These are phyloP conservation scores for Chaetura pelagica DNA, from an alignment of 2,113 vertebrate genomes.

Conservation along the genomic window DNA sequence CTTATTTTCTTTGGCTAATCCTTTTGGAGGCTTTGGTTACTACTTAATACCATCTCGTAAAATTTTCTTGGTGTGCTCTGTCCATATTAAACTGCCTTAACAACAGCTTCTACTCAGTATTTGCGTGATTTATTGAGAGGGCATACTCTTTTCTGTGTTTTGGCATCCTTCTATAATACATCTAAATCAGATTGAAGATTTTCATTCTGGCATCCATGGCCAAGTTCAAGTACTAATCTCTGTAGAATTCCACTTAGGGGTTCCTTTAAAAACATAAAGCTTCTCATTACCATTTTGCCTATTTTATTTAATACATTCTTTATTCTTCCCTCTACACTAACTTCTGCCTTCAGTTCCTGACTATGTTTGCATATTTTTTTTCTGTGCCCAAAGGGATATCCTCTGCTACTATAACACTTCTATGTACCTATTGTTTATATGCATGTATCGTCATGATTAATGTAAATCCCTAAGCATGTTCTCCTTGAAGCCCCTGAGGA, in stretches of 20 bases:
- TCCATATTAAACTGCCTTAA: slow-evolving; percentile 11
- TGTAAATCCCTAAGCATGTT: background rate
- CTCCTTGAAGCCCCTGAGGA: background rate
- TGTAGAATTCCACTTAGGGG: background rate
- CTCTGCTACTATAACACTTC: background rate
- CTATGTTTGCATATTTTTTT: background rate
- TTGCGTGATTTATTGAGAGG: slow-evolving; percentile 35
- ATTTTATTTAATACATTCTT: background rate
- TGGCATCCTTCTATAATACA: background rate
- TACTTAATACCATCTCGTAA: slow-evolving; percentile 13
- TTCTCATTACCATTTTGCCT: background rate
- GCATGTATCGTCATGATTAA: background rate
- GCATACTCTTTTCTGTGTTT: slow-evolving; percentile 40
- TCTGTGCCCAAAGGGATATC: background rate
- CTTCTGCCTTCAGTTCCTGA: background rate
- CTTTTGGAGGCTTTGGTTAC: slow-evolving; percentile 18
- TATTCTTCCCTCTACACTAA: background rate
- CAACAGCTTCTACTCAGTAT: slow-evolving; percentile 18
- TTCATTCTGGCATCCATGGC: background rate
- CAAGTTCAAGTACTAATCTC: slow-evolving; percentile 36
- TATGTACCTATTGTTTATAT: background rate
- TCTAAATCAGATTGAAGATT: slow-evolving; percentile 7
- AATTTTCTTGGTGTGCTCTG: background rate
- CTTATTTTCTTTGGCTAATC: slow-evolving; percentile 48
- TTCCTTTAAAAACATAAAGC: slow-evolving; percentile 7